phyloP scores from a whole-genome alignment of 2,113 vertebrate genomes.

The Nipponia nippon region DNA sequence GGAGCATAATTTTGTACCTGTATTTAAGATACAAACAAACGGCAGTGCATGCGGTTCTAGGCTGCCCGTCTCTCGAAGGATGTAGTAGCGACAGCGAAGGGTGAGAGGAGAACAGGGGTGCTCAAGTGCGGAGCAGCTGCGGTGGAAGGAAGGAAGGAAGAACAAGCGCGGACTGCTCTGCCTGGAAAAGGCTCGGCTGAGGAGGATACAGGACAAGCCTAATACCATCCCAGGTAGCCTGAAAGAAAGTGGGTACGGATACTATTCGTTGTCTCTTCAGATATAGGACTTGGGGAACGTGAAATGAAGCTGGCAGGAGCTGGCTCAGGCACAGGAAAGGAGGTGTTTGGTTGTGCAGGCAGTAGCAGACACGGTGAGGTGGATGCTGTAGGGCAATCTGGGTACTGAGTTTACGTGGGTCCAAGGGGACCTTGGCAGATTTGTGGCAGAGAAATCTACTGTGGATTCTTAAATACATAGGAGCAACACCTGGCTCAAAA shows the following conservation, averaged over 20 bases:
- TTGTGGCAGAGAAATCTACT: neutral
- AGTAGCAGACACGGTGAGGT: neutral
- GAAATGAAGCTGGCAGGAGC: neutral
- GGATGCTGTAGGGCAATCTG: neutral
- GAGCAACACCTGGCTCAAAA: neutral
- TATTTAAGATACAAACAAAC: neutral
- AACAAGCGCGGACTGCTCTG: neutral
- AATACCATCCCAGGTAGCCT: neutral
- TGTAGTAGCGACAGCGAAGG: neutral
- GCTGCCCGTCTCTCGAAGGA: neutral
- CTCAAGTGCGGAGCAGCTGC: neutral
- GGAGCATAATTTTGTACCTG: neutral
- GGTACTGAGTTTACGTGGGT: rapidly evolving
- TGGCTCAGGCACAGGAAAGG: neutral
- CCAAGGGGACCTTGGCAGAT: neutral
- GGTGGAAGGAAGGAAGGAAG: neutral
- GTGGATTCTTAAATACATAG: neutral
- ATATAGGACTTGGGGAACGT: rapidly evolving
- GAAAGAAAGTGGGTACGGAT: rapidly evolving
- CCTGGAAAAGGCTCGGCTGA: neutral
- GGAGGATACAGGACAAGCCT: neutral
- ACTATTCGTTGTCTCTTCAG: neutral
- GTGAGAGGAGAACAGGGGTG: neutral
- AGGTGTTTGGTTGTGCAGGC: neutral
- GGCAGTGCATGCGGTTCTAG: neutral